Conservation (phyloP, 2,888 invertebrate genomes). For the Boloria selene region DNA sequence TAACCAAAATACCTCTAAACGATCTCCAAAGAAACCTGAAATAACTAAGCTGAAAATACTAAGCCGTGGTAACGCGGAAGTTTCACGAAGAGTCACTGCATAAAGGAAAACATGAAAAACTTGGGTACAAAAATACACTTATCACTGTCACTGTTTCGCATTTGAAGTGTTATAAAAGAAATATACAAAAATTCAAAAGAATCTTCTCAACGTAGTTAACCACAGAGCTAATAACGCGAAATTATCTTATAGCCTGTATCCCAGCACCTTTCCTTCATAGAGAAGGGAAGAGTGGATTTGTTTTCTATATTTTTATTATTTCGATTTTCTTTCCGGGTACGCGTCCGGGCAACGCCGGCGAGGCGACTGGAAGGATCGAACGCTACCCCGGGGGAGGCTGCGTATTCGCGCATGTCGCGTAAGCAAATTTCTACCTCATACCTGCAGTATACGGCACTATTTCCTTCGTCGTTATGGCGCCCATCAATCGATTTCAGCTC, state of each 20-base stretch:
- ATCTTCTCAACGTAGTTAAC: constrained; percentile 74
- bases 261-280: constrained; percentile 67
- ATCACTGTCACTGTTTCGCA: constrained; percentile 43
- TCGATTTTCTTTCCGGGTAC: constrained; percentile 58
- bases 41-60: constrained; percentile 57
- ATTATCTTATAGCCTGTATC: constrained; percentile 47
- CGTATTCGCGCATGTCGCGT: constrained; percentile 62
- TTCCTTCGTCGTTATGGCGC: constrained; percentile 41
- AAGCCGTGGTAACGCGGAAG: constrained; percentile 53
- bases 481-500: constrained; percentile 52
- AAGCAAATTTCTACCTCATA: constrained; percentile 48
- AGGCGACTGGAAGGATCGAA: constrained; percentile 80
- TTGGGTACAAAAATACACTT: constrained; percentile 37
- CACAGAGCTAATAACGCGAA: constrained; percentile 73
- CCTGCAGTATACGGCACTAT: constrained; percentile 48
- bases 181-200: constrained; percentile 41
- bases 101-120: constrained; percentile 41
- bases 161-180: constrained; percentile 43
- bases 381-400: constrained; percentile 79
- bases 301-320: constrained; percentile 53
- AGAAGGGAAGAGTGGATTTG: constrained; percentile 72
- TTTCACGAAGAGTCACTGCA: constrained; percentile 53
- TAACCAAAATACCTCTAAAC: constrained; percentile 67
- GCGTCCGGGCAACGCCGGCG: constrained; percentile 74
- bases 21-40: constrained; percentile 40